Evolutionary conservation across 2,113 vertebrate genomes (phyloP).

Genomic region (Hemibagrus wyckioides): DNA sequence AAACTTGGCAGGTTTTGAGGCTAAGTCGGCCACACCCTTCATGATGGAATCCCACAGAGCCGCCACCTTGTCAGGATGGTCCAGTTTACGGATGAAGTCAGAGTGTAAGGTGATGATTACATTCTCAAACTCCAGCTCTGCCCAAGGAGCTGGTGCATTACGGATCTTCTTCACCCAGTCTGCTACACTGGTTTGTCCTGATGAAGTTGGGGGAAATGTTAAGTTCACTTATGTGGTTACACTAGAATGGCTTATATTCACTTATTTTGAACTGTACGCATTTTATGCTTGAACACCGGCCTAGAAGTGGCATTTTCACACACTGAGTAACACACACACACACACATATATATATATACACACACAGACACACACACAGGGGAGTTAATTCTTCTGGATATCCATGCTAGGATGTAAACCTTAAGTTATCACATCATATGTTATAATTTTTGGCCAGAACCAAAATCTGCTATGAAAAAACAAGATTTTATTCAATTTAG

Average conservation of each 20-base stretch:
- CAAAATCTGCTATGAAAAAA: not conserved
- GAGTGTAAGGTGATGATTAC: constrained; percentile 79
- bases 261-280: not conserved
- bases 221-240: not conserved
- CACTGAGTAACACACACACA: not conserved
- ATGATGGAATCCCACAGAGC: constrained; percentile 75
- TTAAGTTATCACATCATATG: not conserved
- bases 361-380: no score
- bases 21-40: constrained; percentile 73
- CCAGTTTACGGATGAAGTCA: constrained; percentile 57
- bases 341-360: no score
- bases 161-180: constrained; percentile 48
- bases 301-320: not conserved
- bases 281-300: not conserved
- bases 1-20: constrained; percentile 70
- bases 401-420: not conserved
- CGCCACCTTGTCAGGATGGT: constrained; percentile 73
- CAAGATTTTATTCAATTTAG: not conserved
- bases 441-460: not conserved
- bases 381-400: not conserved
- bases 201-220: not conserved
- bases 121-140: constrained; percentile 80
- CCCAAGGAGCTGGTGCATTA: constrained; percentile 72
- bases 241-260: not conserved
- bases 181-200: constrained; percentile 50